Evolutionary conservation across 2,113 vertebrate genomes (phyloP), one percentile per base, ranked within the genome.

Genomic region (Cardinalis cardinalis): DNA sequence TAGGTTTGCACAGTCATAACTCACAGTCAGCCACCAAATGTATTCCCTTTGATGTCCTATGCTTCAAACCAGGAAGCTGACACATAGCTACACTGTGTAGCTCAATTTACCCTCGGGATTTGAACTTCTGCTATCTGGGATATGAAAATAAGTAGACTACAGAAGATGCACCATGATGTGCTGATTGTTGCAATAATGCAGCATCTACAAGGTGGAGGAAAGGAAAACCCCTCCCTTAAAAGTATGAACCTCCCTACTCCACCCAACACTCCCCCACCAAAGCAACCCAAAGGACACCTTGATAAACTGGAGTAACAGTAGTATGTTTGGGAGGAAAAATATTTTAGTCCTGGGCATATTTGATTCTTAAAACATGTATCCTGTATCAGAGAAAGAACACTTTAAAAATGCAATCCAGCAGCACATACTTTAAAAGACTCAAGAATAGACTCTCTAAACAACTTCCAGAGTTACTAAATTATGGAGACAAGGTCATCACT

Each of bases 11-110:
- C 38, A 91, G 85, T 80, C 64, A 18, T 61, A 92, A 90, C 58
- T 83, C 93, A 70, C 28, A 94, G 23, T 25, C 89, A 84, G 73
- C 16, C 56, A 83, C 63, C 55, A 84, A 93, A 87, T 29, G 21
- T 44, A 87, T 70, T 83, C 77, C 58, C 84, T 59, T 83, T 64
- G 61, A 93, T 65, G 81, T 74, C 40, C 63, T 56, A 6, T 18
- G 73, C 49, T 88, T 93, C 88, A 85, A 76, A 85, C 16, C 69
- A 68, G 87, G 72, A 88, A 93, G 69, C 38, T 83, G 87, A 79
- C 87, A 73, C 2, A 6, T 15, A 91, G 72, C 78, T 78, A 81
- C 65, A n/a, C 70, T 28, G 26, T 9, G 51, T 21, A 85, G 79
- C 48, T 72, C 41, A 40, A 74, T 68, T 80, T 53, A 58, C 86